Conservation (phyloP, 2,113 vertebrate genomes). For the Podarcis cretensis region DNA sequence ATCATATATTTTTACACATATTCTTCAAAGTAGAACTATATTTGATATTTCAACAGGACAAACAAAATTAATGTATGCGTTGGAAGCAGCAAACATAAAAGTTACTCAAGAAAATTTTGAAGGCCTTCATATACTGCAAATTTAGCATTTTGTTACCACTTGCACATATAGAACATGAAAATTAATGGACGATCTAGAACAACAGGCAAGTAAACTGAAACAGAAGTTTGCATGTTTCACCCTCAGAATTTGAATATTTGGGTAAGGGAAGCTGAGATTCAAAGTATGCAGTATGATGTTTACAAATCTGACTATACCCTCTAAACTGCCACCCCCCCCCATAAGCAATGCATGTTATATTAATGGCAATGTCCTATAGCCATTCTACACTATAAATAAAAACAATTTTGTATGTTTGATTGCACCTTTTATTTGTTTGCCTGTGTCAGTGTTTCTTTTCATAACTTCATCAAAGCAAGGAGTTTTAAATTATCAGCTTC, state of each 20-base stretch:
- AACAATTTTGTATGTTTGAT: not conserved
- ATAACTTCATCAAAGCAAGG: conserved; percentile 1
- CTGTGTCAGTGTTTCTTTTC: not conserved
- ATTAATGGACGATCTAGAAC: not conserved
- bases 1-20: not conserved
- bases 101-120: not conserved
- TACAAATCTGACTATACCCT: not conserved
- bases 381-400: not conserved
- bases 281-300: not conserved
- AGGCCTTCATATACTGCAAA: not conserved
- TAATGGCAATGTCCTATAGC: not conserved
- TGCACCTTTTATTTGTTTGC: not conserved
- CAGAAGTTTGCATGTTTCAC: not conserved
- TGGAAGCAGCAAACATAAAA: not conserved
- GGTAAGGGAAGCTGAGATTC: not conserved
- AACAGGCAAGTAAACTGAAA: not conserved
- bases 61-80: not conserved
- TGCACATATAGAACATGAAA: not conserved
- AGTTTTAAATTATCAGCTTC: not conserved
- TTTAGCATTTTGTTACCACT: not conserved
- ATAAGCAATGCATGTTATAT: not conserved
- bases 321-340: too few relatives aligned
- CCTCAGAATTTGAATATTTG: not conserved
- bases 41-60: not conserved
- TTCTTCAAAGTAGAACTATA: not conserved